These are phyloP conservation scores for Perca schrenkii DNA, from an alignment of 2,113 vertebrate genomes.

Conservation along the genomic window DNA sequence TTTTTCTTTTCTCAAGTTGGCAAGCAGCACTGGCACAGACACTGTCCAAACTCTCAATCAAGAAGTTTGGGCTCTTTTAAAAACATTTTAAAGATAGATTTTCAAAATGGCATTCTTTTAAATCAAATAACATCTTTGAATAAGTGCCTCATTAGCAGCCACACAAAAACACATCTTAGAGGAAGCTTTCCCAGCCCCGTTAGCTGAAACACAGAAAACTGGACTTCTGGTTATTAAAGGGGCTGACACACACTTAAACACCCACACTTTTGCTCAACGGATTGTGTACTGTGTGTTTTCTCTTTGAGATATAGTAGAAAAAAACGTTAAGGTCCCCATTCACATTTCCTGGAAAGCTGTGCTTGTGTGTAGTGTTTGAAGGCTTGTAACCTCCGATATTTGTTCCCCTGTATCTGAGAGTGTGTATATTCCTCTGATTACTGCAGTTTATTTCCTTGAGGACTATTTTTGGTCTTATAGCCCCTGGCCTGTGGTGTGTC, in stretches of 20 bases:
- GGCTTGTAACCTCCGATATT: neutral
- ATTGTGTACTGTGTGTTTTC: neutral
- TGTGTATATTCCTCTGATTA: constrained; percentile 19
- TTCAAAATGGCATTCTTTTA: neutral
- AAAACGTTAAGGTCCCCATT: neutral
- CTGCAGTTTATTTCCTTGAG: constrained; percentile 33
- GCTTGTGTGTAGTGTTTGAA: neutral
- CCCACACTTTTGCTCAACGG: neutral
- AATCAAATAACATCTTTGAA: constrained; percentile 15
- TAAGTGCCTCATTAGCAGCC: neutral
- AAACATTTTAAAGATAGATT: neutral
- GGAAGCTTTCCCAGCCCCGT: neutral
- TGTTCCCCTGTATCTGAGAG: constrained; percentile 3
- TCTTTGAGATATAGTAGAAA: constrained; percentile 1
- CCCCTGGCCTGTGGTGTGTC: constrained; percentile 27
- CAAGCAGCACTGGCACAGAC: neutral
- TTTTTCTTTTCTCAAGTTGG: constrained; percentile 11
- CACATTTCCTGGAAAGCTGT: constrained; percentile 11
- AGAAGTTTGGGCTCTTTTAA: constrained; percentile 1
- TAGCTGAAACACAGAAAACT: too few relatives aligned
- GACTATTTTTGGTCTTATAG: constrained; percentile 44
- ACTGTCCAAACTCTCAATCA: neutral
- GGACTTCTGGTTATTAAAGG: too few relatives aligned
- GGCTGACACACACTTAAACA: neutral
- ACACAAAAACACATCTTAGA: neutral